Conservation (phyloP, 37 sponge, comb jelly and placozoan genomes). For the Spongilla lacustris region DNA sequence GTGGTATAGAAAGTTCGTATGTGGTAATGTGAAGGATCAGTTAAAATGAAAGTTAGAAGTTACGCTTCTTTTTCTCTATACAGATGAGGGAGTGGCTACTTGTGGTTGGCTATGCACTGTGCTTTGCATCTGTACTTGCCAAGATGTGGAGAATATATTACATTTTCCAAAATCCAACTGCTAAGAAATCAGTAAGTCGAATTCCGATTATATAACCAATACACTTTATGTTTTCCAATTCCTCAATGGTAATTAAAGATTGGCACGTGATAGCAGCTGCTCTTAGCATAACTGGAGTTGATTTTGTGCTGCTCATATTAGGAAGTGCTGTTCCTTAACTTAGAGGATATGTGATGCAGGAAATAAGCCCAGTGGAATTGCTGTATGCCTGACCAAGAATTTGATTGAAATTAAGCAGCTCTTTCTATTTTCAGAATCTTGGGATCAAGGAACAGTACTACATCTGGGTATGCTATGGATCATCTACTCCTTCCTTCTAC, state of each 20-base stretch:
- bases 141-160: neutral
- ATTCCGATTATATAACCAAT: no score
- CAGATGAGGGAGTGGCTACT: neutral
- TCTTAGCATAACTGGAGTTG: neutral
- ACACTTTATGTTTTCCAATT: neutral
- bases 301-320: neutral
- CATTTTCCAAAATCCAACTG: neutral
- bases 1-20: neutral
- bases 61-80: neutral
- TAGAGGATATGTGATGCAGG: neutral
- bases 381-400: neutral
- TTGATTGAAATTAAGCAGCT: neutral
- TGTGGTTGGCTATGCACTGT: neutral
- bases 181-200: neutral
- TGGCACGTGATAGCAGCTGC: conserved; percentile 9
- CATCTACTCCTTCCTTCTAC: neutral
- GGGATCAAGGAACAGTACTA: neutral
- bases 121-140: neutral
- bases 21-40: neutral
- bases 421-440: neutral
- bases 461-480: neutral
- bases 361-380: neutral
- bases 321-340: neutral
- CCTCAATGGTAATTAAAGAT: neutral
- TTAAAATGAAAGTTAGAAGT: no score